Percentiles rank a stretch among this genome's conserved stretches.
Conservation (phyloP, 2,888 invertebrate species). For the Drosophila algonquin region DNA sequence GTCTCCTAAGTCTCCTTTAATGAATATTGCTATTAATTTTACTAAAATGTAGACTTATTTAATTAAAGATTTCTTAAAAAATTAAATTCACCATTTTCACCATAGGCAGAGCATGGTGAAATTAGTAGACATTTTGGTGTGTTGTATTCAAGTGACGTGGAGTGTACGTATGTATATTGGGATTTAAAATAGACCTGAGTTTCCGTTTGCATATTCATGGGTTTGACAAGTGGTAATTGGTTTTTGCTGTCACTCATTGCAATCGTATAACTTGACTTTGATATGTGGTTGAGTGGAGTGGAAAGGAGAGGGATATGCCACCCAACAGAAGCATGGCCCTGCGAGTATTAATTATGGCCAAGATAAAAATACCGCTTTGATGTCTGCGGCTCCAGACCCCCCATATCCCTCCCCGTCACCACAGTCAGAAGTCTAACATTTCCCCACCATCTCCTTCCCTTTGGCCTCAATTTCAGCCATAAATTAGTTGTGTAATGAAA, state of each 20-base stretch:
- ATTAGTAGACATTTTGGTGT: too few relatives aligned
- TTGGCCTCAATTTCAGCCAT: conserved; percentile 1
- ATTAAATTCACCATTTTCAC: too few relatives aligned
- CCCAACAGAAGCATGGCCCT: neutral
- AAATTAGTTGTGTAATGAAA: conserved; percentile 25
- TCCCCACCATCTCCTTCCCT: neutral
- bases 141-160: too few relatives aligned
- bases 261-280: conserved; percentile 17
- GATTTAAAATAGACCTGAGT: neutral
- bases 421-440: neutral
- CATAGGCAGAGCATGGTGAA: too few relatives aligned
- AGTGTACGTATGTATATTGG: too few relatives aligned
- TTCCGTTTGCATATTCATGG: conserved; percentile 17
- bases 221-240: conserved; percentile 37
- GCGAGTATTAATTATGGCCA: conserved; percentile 22
- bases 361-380: conserved; percentile 31
- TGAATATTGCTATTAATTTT: too few relatives aligned
- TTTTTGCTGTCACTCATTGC: conserved; percentile 18
- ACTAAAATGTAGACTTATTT: too few relatives aligned
- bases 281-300: conserved; percentile 3
- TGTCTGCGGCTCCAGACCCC: conserved; percentile 8
- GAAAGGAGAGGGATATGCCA: neutral
- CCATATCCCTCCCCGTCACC: too few relatives aligned
- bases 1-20: too few relatives aligned
- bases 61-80: too few relatives aligned